Base-by-base conservation (phyloP, 2,113 vertebrate species). In the Puffinus mauretanicus region DNA sequence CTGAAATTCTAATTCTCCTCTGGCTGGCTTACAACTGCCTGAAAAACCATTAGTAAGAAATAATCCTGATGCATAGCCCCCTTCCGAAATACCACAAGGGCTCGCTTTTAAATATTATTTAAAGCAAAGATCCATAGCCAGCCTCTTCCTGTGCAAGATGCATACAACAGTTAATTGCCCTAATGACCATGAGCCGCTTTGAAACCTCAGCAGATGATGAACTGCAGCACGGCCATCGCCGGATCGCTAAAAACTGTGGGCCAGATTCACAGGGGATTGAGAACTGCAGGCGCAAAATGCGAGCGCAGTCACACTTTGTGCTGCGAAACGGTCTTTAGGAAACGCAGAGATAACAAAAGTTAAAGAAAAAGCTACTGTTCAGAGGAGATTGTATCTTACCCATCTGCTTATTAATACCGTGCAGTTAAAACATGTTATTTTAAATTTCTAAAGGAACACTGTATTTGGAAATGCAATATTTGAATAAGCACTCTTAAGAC, bases 311-410 rank as follows among this genome's bases (percentile, higher is more conserved):
- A 62, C 36, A 18, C 66, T 46, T 40, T 0, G 1, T 46, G 71
- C 72, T 29, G 30, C 3, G 54, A 77, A 84, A 77, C 1, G 15
- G 49, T 55, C 89, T 25, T 25, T 30, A 51, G 71, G 62, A 88
- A 65, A 88, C 7, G 40, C 44, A 82, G 85, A 49, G 26, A 88
- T 82, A 82, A 83, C 58, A 49, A 0, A 60, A 88, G 44, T 18
- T 47, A n/a, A 60, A 92, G 86, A 82, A 92, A 93, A 88, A 67
- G 82, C 81, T 70, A 8, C 87, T 94, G 69, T 76, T 91, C 24
- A 64, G 82, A 72, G 61, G 19, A 85, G 88, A 65, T 79, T 40
- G 3, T 76, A 86, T 79, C 80, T 93, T 5, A 76, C 62, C 40
- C 80, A 72, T 75, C 79, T 92, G 49, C 79, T 65, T 72, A 90